Evolutionary conservation across 2,113 vertebrate genomes (phyloP), one percentile per base, ranked within the genome.

Genomic region (Cyanoramphus novaezelandiae): DNA sequence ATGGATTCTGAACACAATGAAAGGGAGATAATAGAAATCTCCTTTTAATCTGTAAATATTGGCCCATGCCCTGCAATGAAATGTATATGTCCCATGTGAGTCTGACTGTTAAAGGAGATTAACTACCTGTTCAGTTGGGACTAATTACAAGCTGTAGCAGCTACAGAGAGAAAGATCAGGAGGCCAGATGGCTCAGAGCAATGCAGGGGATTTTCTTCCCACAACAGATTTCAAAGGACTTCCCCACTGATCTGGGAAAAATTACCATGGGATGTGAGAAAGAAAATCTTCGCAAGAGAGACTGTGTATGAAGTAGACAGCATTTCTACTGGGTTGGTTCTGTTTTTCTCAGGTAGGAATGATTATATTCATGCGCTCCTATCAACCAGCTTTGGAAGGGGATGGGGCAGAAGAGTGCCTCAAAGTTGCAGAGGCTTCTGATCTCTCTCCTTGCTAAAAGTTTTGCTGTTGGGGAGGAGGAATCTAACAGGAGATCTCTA

Each of bases 71-170:
- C 52, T 79, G 11, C 33, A 79, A 8, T 69, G 67, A 82, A 39
- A 87, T 82, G 25, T 76, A 55, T 88, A 52, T 82, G 62, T 21
- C 62, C 75, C 27, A 2, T 74, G 80, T 81, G 64, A 74, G 55
- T 78, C 72, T 79, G 55, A 41, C n/a, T 89, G 55, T 47, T 93
- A 74, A 50, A 91, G 72, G 33, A 87, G 65, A 79, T 96, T 93
- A 89, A 70, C 80, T 81, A 25, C 74, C 67, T 68, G 43, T 57
- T 96, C 86, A 85, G 5, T 74, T 92, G 84, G 86, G 94, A 85
- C 84, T 92, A 91, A 96, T 96, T 96, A 91, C 77, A 82, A 69
- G 17, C 89, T 85, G 49, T 24, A 89, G 69, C 78, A 91, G 39
- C 8, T 20, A 82, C 57, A 95, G 55, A 84, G n/a, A n/a, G 29